These are phyloP conservation scores for Drosophila ercepeae DNA, from an alignment of 1,140 invertebrate genomes.

Conservation along the genomic window DNA sequence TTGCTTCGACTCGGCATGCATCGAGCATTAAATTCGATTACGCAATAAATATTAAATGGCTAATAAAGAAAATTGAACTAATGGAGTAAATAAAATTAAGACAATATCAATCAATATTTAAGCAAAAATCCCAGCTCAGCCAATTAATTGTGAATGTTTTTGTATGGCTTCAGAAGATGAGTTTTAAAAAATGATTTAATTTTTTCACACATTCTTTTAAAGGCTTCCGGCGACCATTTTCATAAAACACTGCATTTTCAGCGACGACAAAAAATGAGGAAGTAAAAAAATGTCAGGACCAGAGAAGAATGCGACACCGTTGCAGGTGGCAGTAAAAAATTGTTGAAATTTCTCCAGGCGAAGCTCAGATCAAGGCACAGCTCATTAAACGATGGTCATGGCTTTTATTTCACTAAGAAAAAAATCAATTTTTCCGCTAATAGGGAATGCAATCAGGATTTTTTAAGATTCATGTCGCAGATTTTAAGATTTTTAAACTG, in stretches of 20 bases:
- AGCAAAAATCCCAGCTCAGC: not conserved
- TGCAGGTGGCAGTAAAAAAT: constrained; percentile 80
- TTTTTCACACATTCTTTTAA: too few relatives aligned
- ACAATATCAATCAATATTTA: not conserved
- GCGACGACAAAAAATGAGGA: constrained; percentile 31
- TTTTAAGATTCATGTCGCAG: too few relatives aligned
- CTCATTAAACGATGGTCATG: constrained; percentile 73
- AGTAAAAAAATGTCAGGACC: constrained; percentile 41
- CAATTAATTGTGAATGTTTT: not conserved
- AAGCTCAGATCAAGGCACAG: constrained; percentile 48
- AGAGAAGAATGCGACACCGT: constrained; percentile 61
- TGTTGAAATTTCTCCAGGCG: constrained; percentile 60
- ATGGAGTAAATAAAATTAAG: constrained; percentile 5
- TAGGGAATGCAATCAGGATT: too few relatives aligned
- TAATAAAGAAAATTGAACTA: not conserved
- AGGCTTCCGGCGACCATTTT: not conserved
- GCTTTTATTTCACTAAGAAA: constrained; percentile 3
- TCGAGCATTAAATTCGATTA: not conserved
- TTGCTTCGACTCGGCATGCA: not conserved
- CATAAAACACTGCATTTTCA: constrained; percentile 52
- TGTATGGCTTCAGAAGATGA: too few relatives aligned
- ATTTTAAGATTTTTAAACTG: too few relatives aligned
- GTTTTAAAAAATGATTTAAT: too few relatives aligned
- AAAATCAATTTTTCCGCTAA: not conserved
- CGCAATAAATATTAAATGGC: constrained; percentile 18